A percentile compares a stretch with the other conserved stretches of the same genome.
Evolutionary conservation across 2,797 vertebrate genomes (phyloP).

Genomic region (Malacoraja senta): DNA sequence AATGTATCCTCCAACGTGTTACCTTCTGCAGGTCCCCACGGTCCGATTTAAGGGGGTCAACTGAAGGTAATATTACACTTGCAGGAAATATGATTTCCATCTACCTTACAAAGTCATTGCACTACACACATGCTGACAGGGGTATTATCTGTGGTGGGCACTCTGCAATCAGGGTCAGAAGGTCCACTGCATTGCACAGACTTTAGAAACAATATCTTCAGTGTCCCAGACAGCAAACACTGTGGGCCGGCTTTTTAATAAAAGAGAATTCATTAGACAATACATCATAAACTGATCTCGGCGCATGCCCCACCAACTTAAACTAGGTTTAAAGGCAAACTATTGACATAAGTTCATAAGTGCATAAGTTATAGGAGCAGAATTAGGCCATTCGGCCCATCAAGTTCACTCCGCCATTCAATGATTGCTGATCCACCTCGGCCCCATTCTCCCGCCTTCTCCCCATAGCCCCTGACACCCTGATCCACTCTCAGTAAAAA

Average conservation of each 20-base stretch:
- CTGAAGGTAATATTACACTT: conserved; percentile 36
- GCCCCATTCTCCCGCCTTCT: no score
- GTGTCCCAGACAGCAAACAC: conserved; percentile 46
- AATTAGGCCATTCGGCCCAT: no score
- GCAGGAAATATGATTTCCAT: conserved; percentile 36
- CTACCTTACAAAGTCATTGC: neutral
- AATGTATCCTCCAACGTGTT: neutral
- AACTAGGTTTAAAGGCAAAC: neutral
- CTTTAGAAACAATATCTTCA: conserved; percentile 21
- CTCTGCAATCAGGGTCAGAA: conserved; percentile 47
- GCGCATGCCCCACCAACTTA: conserved; percentile 9
- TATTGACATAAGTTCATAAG: neutral
- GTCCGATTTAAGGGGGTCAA: conserved; percentile 21
- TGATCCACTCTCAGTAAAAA: neutral
- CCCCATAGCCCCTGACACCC: no score
- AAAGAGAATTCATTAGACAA: conserved; percentile 51
- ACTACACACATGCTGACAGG: conserved; percentile 49
- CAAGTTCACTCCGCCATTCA: no score
- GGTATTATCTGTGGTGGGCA: conserved; percentile 48
- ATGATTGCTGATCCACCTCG: no score
- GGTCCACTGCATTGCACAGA: conserved; percentile 23
- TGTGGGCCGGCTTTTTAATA: conserved; percentile 50
- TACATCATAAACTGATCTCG: neutral
- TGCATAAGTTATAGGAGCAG: no score
- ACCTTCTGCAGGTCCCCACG: neutral